These are phyloP conservation scores for Tenebrio molitor DNA, from an alignment of 1,140 invertebrate species.

Conservation along the genomic window DNA sequence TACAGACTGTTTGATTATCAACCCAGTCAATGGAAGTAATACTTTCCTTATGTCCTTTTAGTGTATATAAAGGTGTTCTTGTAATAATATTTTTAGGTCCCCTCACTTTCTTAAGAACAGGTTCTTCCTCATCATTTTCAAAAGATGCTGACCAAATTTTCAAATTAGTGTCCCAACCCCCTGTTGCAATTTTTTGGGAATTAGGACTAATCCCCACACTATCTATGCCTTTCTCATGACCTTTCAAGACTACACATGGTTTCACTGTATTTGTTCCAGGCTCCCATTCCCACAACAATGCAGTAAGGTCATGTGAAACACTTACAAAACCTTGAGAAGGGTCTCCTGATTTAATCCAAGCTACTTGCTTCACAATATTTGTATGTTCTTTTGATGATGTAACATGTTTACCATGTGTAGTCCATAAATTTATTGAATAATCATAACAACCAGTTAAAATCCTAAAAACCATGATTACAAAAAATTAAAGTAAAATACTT, in stretches of 20 bases:
- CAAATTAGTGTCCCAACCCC: conserved; percentile 90
- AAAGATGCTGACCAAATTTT: conserved; percentile 81
- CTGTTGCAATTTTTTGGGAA: conserved; percentile 81
- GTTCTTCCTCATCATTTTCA: conserved; percentile 67
- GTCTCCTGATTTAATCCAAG: conserved; percentile 82
- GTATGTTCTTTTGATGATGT: conserved; percentile 89
- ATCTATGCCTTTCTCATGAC: conserved; percentile 92
- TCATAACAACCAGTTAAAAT: conserved; percentile 97
- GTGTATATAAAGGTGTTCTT: conserved; percentile 87
- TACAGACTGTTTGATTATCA: conserved; percentile 80
- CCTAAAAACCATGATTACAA: conserved; percentile 68
- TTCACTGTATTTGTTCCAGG: conserved; percentile 82
- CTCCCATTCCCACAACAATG: conserved; percentile 93
- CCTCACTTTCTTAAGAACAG: conserved; percentile 68
- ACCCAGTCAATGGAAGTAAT: conserved; percentile 90
- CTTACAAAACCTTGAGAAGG: conserved; percentile 81
- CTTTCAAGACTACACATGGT: conserved; percentile 84
- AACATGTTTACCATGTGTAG: conserved; percentile 84
- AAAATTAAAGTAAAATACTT: not conserved
- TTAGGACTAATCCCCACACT: conserved; percentile 81
- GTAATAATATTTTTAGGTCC: conserved; percentile 61
- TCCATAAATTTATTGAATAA: conserved; percentile 92
- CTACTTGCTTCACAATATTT: conserved; percentile 81
- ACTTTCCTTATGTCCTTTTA: conserved; percentile 93
- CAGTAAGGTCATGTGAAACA: conserved; percentile 93